Evolutionary conservation across 2,797 vertebrate genomes (phyloP).

Genomic region (Perodicticus potto): DNA sequence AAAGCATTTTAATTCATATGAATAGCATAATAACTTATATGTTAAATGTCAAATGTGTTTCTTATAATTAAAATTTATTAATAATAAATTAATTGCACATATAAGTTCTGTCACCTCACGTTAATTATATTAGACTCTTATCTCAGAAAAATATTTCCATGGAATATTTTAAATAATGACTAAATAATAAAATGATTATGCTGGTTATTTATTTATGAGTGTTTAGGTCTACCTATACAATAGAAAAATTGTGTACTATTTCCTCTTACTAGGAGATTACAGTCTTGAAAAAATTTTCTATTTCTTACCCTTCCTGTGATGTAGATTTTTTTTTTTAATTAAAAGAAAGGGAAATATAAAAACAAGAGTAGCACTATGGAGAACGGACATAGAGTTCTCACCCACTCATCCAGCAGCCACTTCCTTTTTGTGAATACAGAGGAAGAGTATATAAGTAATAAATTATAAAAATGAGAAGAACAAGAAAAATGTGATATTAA

Average conservation of each 20-base stretch:
- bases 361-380: not conserved
- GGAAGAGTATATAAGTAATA: not conserved
- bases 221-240: not conserved
- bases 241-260: not conserved
- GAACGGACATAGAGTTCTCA: not conserved
- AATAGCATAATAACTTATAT: constrained; percentile 84
- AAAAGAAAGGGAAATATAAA: not conserved
- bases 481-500: not conserved
- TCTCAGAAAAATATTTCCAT: constrained; percentile 48
- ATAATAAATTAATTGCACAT: constrained; percentile 85
- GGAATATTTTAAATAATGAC: not conserved
- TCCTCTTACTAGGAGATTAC: not conserved
- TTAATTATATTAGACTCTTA: constrained; percentile 77
- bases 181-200: not conserved
- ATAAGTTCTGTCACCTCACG: constrained; percentile 74
- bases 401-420: not conserved
- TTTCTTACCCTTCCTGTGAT: not conserved
- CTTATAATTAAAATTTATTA: constrained; percentile 87
- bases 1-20: constrained; percentile 88
- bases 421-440: not conserved
- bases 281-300: not conserved
- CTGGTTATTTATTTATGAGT: not conserved
- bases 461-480: not conserved
- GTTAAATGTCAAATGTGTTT: constrained; percentile 87
- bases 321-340: not conserved